Base-by-base conservation (phyloP, 1,140 invertebrate species). In the Nilaparvata lugens region DNA sequence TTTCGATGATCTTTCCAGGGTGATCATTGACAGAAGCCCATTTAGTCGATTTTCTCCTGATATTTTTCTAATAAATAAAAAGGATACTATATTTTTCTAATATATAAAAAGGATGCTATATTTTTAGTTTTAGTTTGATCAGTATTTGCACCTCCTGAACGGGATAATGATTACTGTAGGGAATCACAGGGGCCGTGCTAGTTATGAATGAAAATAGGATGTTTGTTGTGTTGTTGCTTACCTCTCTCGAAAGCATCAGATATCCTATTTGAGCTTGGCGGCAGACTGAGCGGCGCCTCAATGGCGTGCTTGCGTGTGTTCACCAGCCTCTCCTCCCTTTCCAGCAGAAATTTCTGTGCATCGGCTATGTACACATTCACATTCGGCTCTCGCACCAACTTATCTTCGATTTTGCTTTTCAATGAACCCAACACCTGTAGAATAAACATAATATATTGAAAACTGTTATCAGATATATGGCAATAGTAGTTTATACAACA, bases 321-420 rank as follows among this genome's bases (percentile, higher is more conserved):
- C 2, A 84, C 77, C 59, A 90, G 72, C 70, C 83, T 79, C 63
- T 88, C 85, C 73, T 93, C 88, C 11, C 89, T 78, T 62, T 83
- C 82, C 16, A 88, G 82, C 31, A 95, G 77, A 72, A 86, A 89
- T 18, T 83, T 75, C 59, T 87, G 80, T 21, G 88, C 90, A 70
- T 86, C 82, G 69, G 83, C 82, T 14, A 90, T 80, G 13, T 93
- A 74, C 58, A 81, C 73, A 24, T 81, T 76, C 19, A 83, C 81
- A 71, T 90, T 84, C 23, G 83, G 79, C 13, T 87, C 77, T n/a
- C 83, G 84, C 0, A 76, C 80, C 52, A 92, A 79, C 71, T 86
- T 83, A 56, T 84, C 81, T 73, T 95, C 91, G 60, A 94, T 83
- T 74, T 89, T 89, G 62, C 91, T 87, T 68, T 92, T 91, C n/a